These are phyloP conservation scores for Actenoides lindsayi DNA, from an alignment of 2,113 vertebrate genomes.

Conservation along the genomic window DNA sequence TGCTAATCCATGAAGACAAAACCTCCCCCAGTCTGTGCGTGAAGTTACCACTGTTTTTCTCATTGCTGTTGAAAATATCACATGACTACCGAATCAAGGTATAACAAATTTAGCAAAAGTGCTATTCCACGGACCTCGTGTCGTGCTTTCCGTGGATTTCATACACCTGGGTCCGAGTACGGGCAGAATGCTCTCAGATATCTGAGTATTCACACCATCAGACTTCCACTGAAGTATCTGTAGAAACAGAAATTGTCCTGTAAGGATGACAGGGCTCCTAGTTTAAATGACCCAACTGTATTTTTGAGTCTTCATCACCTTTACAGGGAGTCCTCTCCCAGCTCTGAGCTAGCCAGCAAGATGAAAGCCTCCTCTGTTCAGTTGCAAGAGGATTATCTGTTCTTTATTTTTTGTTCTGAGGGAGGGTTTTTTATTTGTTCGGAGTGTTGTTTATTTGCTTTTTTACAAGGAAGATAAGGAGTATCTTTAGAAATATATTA, in stretches of 20 bases:
- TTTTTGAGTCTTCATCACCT: neutral
- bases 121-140: neutral
- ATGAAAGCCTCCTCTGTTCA: neutral
- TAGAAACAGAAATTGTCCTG: neutral
- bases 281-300: neutral
- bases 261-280: neutral
- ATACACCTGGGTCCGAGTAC: neutral
- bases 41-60: neutral
- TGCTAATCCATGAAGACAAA: neutral
- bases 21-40: neutral
- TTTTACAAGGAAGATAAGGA: neutral
- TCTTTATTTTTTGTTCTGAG: neutral
- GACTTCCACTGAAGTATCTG: neutral
- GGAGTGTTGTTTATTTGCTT: neutral
- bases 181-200: accelerated
- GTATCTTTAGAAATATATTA: neutral
- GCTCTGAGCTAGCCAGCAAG: neutral
- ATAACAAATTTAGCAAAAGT: neutral
- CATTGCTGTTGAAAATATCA: neutral
- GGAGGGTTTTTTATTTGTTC: neutral
- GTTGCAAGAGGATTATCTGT: neutral
- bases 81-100: accelerated
- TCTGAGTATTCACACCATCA: accelerated
- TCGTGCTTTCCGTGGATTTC: neutral
- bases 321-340: neutral